Conservation (phyloP, 2,797 vertebrate species). For the Echiichthys vipera region DNA sequence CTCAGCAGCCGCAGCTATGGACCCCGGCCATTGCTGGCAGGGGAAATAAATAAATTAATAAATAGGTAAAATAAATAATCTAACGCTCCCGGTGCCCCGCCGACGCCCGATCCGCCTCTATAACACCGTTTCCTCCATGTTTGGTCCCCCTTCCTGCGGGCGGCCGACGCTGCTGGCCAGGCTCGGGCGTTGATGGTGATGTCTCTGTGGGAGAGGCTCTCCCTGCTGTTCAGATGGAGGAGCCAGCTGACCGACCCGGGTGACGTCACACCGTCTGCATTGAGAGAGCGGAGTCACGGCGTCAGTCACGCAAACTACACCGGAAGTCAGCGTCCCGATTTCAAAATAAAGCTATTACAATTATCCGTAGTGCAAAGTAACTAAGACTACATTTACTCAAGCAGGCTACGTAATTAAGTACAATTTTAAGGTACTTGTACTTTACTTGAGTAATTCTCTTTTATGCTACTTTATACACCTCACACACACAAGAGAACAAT, state of each 20-base stretch:
- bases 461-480: no score
- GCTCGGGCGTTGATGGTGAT: conserved; percentile 73
- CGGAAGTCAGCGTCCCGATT: conserved; percentile 7
- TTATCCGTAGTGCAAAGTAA: no score
- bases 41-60: conserved; percentile 69
- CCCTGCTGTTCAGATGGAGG: conserved; percentile 72
- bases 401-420: no score
- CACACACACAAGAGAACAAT: no score
- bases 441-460: no score
- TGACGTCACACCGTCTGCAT: conserved; percentile 85
- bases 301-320: conserved; percentile 20
- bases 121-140: conserved; percentile 42
- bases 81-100: conserved; percentile 5
- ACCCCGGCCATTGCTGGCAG: conserved; percentile 78
- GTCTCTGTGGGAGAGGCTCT: conserved; percentile 80
- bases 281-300: conserved; percentile 48
- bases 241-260: conserved; percentile 79
- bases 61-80: conserved; percentile 72
- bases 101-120: conserved; percentile 40
- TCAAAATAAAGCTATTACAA: conserved; percentile 61
- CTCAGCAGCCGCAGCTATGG: conserved; percentile 79
- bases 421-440: no score
- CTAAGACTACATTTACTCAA: no score
- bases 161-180: conserved; percentile 59
- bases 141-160: conserved; percentile 33